Evolutionary conservation across 30 jellyfish, hydroid and myxozoan genomes (phyloP).

Genomic region (Hydractinia symbiolongicarpus): DNA sequence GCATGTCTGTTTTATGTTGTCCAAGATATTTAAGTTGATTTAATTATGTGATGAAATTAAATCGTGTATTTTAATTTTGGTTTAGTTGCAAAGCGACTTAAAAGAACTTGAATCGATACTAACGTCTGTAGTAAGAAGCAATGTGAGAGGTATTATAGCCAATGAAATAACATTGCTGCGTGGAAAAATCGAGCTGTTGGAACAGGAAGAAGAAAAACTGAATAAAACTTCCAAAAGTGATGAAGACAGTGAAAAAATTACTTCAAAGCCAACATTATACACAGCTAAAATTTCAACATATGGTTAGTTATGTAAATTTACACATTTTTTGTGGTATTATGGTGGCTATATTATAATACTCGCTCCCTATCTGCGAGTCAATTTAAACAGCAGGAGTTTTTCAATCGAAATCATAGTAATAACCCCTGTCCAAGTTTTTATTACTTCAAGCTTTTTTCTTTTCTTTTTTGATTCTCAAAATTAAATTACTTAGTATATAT

Average conservation of each 20-base stretch:
- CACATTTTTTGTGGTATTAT: too few species aligned
- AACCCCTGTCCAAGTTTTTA: too few species aligned
- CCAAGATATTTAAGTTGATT: too few species aligned
- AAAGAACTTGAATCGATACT: conserved; percentile 59
- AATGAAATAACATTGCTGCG: conserved; percentile 55
- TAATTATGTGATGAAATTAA: too few species aligned
- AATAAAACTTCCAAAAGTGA: not conserved
- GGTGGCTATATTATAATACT: too few species aligned
- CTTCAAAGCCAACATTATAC: conserved; percentile 18
- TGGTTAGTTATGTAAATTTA: not conserved
- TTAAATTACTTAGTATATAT: too few species aligned
- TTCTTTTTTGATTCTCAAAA: too few species aligned
- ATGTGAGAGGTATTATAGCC: conserved; percentile 65
- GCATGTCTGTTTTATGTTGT: too few species aligned
- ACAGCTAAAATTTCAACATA: conserved; percentile 31
- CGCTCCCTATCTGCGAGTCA: too few species aligned
- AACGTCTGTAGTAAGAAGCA: conserved; percentile 45
- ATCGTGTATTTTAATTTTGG: not conserved
- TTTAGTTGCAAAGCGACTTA: conserved; percentile 59
- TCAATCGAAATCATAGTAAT: too few species aligned
- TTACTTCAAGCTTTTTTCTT: too few species aligned
- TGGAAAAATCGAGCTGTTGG: conserved; percentile 20
- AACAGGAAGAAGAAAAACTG: not conserved
- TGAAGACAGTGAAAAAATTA: not conserved
- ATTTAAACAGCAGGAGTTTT: too few species aligned